Conservation (phyloP, 2,113 vertebrate species). For the Noctilio leporinus region DNA sequence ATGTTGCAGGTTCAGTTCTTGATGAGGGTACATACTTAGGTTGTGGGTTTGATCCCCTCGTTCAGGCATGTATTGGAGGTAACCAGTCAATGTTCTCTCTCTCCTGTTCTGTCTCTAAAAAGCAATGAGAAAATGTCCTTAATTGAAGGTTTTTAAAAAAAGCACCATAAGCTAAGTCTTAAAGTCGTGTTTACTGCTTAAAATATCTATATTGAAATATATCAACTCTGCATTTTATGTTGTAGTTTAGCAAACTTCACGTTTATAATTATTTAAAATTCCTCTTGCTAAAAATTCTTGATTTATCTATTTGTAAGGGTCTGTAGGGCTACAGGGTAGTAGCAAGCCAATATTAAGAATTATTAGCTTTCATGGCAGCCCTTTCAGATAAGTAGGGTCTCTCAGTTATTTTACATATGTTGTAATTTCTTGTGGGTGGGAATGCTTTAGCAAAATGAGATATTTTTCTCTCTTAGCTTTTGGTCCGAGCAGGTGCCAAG, state of each 20-base stretch:
- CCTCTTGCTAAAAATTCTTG: neutral
- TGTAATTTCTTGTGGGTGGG: neutral
- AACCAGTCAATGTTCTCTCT: too few relatives aligned
- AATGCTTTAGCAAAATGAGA: neutral
- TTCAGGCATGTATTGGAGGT: too few relatives aligned
- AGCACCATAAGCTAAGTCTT: neutral
- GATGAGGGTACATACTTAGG: too few relatives aligned
- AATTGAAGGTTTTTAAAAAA: neutral
- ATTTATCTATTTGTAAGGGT: conserved; percentile 7
- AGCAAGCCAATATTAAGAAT: neutral
- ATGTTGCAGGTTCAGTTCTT: too few relatives aligned
- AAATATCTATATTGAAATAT: neutral
- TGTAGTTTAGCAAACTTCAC: neutral
- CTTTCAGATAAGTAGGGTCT: neutral
- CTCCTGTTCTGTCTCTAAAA: too few relatives aligned
- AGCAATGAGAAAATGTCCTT: too few relatives aligned
- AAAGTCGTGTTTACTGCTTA: neutral
- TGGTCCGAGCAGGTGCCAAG: conserved; percentile 97
- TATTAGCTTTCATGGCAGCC: neutral
- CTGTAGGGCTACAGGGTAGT: neutral
- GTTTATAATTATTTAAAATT: conserved; percentile 35
- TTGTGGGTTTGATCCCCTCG: too few relatives aligned
- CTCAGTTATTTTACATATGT: neutral
- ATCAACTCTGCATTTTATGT: neutral
- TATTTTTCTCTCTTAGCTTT: conserved; percentile 81